Evolutionary conservation across 2,888 invertebrate genomes (phyloP), one percentile per base, ranked within the genome.

Genomic region (Myathropa florea): DNA sequence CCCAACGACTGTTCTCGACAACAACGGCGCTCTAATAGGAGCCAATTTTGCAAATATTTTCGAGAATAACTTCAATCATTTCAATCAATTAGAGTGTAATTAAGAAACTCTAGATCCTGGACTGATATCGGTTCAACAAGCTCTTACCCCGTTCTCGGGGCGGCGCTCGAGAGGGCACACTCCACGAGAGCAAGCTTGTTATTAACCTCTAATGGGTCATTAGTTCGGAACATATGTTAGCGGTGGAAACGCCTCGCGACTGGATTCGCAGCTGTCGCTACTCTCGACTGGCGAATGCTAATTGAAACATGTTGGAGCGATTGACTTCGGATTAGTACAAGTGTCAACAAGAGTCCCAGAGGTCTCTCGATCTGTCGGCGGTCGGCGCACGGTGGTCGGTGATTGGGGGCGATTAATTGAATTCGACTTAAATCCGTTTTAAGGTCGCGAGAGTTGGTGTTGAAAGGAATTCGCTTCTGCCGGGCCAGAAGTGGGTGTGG

Each of bases 341-440:
- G 46, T 57, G 57, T 57, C 57, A 57, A 57, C 57, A 57, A 57
- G 18, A 57, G 57, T 3, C 24, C 14, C 12, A 57, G 24, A 12
- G 39, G 39, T n/a, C 39, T 39, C 39, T 14, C 1, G 23, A 76
- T 76, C 77, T 82, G 77, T 82, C 77, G 65, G 18, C 14, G 14
- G 24, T 12, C 57, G 23, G 18, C 14, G 14, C 14, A 3, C 57
- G 23, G 24, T 23, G 63, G 64, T 28, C 33, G 33, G 7, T 10
- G 63, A 57, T 28, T 46, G 46, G 46, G 39, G 68, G 72, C 21
- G 72, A 83, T 63, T 73, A 68, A 78, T 78, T 73, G 46, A 73
- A 68, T 72, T 68, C 24, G 30, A 68, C 53, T 73, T 63, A 63
- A 78, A 83, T 83, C 68, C 72, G 46, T 72, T 83, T 78, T 78